These are phyloP conservation scores for western clawed frog (Xenopus tropicalis) DNA, from an alignment of 2,113 vertebrate genomes.

Conservation along the genomic window UCB_Xtro_10.0 CM004447.2:67017001-67017500, in stretches of 20 bases:
- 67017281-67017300: background rate
- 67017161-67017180: background rate
- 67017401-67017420: too few species aligned
- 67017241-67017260: background rate
- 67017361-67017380: background rate
- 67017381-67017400: background rate
- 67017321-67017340: background rate
- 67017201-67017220: constrained; percentile 13
- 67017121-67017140: background rate
- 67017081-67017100: constrained; percentile 8
- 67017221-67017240: background rate
- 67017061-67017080: too few species aligned
- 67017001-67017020: too few species aligned
- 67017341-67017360: background rate
- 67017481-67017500: too few species aligned
- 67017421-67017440: too few species aligned
- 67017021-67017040: too few species aligned
- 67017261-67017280: constrained; percentile 10
- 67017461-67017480: too few species aligned
- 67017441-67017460: too few species aligned
- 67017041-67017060: too few species aligned
- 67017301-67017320: background rate
- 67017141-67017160: background rate
- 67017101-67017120: constrained; percentile 14
- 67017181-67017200: background rate